Conservation (phyloP, 2,797 vertebrate genomes). For the Macropus fuliginosus region DNA sequence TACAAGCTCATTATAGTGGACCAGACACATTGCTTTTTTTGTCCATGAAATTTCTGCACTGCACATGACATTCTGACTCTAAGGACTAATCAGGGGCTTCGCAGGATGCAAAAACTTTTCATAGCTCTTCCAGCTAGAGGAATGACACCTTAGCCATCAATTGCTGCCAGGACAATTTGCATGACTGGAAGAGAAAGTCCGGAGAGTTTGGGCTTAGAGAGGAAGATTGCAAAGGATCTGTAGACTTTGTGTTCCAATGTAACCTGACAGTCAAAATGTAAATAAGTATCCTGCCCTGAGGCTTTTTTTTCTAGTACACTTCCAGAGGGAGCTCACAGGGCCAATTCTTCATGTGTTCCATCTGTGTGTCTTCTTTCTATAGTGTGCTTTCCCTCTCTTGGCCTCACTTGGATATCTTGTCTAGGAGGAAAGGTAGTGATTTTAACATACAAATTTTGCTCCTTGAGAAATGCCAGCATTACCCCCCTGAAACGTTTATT, state of each 20-base stretch:
- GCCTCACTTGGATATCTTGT: background rate
- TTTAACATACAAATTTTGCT: slow-evolving; percentile 1
- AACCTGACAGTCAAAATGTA: background rate
- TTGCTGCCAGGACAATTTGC: background rate
- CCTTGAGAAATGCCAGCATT: background rate
- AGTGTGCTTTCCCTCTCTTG: background rate
- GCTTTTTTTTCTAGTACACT: background rate
- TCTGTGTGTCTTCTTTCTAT: background rate
- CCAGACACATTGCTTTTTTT: background rate
- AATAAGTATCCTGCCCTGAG: background rate
- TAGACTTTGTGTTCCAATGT: background rate
- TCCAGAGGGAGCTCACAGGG: background rate
- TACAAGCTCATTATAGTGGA: background rate
- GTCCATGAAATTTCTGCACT: background rate
- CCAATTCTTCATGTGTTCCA: background rate
- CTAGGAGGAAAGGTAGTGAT: background rate
- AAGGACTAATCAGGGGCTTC: background rate
- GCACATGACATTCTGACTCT: background rate
- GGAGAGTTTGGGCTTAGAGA: background rate
- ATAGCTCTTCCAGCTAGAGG: background rate
- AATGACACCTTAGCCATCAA: background rate
- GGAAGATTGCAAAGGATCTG: background rate
- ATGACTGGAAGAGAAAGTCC: background rate
- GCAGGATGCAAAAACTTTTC: background rate
- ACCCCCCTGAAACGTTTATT: slow-evolving; percentile 37